A percentile compares a stretch with the other conserved stretches of the same genome.
Conservation (phyloP, 2,113 vertebrate genomes). For the Indicator indicator region DNA sequence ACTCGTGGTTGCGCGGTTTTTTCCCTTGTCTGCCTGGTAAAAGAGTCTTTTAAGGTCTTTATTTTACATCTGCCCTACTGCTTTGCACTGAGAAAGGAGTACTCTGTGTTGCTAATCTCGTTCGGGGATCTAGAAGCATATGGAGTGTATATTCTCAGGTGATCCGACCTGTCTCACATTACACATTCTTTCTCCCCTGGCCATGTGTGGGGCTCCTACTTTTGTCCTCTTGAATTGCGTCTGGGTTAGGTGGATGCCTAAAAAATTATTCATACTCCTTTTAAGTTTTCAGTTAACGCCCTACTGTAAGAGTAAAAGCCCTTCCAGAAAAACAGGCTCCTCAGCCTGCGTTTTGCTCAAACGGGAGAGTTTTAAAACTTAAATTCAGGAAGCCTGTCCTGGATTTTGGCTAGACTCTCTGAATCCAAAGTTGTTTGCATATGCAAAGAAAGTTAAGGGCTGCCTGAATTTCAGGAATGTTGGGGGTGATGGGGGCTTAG, state of each 20-base stretch:
- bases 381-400: not conserved
- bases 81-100: not conserved
- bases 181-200: not conserved
- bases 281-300: not conserved
- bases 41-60: not conserved
- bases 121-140: not conserved
- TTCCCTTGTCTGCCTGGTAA: not conserved
- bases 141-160: constrained; percentile 31
- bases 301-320: not conserved
- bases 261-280: not conserved
- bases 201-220: not conserved
- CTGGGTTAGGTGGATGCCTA: not conserved
- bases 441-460: not conserved
- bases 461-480: constrained; percentile 28
- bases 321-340: not conserved
- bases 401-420: not conserved
- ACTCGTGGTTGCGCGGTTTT: not conserved
- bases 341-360: not conserved
- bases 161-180: constrained; percentile 1
- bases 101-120: not conserved
- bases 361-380: not conserved
- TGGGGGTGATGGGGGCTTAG: not conserved
- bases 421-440: not conserved
- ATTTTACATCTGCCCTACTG: not conserved
- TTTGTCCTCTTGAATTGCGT: not conserved